Percentiles rank a stretch among this genome's conserved stretches.
phyloP scores from a whole-genome alignment of 2,888 invertebrate genomes.

The Esperia sulphurella region DNA sequence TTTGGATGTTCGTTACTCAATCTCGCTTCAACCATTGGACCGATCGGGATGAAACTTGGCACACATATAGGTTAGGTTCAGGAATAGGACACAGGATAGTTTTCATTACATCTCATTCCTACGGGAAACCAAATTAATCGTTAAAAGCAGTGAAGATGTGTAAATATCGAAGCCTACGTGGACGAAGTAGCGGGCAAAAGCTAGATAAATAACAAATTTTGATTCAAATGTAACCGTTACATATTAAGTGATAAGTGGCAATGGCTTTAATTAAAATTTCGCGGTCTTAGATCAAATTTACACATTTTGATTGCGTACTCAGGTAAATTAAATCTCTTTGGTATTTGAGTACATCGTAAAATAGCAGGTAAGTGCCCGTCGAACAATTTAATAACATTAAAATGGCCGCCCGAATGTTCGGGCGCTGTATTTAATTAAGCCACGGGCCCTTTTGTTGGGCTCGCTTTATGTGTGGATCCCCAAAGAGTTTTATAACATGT shows the following conservation, averaged over 20 bases:
- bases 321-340: conserved; percentile 58
- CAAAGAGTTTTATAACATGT: conserved; percentile 59
- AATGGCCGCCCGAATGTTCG: conserved; percentile 62
- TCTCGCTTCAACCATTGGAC: no score
- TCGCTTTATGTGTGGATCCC: conserved; percentile 37
- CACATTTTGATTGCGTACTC: conserved; percentile 33
- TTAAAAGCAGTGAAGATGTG: no score
- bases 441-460: conserved; percentile 50
- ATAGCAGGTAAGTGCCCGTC: conserved; percentile 56
- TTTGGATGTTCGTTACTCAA: no score
- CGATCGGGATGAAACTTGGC: no score
- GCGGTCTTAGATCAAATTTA: conserved; percentile 25
- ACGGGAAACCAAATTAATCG: no score
- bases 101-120: no score
- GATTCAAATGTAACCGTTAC: not conserved
- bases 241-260: not conserved
- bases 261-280: conserved; percentile 3
- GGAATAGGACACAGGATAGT: no score
- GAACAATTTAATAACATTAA: conserved; percentile 76
- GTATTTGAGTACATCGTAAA: conserved; percentile 59
- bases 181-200: no score
- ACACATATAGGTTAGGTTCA: no score
- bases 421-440: conserved; percentile 71
- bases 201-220: conserved; percentile 9
- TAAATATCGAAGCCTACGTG: no score